phyloP scores from a whole-genome alignment of 2,888 invertebrate genomes.

The Euplexia lucipara region DNA sequence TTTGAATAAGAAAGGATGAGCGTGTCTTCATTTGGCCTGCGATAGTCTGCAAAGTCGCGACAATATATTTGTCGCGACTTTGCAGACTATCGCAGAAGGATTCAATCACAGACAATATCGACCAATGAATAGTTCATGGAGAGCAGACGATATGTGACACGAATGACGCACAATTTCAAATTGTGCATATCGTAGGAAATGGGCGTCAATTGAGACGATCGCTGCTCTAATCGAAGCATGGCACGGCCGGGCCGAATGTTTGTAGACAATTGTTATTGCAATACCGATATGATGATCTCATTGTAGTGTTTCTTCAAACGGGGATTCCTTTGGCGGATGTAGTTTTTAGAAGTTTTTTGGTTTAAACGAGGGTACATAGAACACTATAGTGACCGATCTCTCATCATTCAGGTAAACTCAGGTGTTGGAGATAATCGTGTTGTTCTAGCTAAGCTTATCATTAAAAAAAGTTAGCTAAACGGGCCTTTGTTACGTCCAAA shows the following conservation, averaged over 20 bases:
- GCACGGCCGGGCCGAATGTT: slow-evolving; percentile 74
- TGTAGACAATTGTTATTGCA: slow-evolving; percentile 68
- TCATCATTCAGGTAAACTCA: slow-evolving; percentile 1
- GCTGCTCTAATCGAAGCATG: slow-evolving; percentile 77
- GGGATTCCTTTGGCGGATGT: slow-evolving; percentile 13
- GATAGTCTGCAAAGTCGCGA: slow-evolving; percentile 1
- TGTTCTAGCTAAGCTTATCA: slow-evolving; percentile 19
- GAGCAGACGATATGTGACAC: slow-evolving; percentile 39
- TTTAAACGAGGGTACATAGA: background rate
- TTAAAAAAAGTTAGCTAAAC: slow-evolving; percentile 22
- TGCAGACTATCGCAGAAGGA: too few species aligned
- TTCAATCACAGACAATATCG: slow-evolving; percentile 39
- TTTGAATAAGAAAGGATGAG: too few species aligned
- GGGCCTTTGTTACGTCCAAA: slow-evolving; percentile 27
- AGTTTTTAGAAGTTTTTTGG: slow-evolving; percentile 7
- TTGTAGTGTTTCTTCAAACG: slow-evolving; percentile 21
- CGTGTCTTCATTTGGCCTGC: too few species aligned
- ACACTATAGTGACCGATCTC: slow-evolving; percentile 3
- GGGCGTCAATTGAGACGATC: slow-evolving; percentile 77
- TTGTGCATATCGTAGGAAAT: slow-evolving; percentile 65
- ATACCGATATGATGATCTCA: slow-evolving; percentile 73
- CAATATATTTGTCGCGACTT: too few species aligned
- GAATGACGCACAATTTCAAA: slow-evolving; percentile 57
- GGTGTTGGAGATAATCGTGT: slow-evolving; percentile 7
- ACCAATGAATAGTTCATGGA: slow-evolving; percentile 34